Evolutionary conservation across 2,797 vertebrate genomes (phyloP), one percentile per base, ranked within the genome.

Genomic region (Phrynocephalus vlangalii): DNA sequence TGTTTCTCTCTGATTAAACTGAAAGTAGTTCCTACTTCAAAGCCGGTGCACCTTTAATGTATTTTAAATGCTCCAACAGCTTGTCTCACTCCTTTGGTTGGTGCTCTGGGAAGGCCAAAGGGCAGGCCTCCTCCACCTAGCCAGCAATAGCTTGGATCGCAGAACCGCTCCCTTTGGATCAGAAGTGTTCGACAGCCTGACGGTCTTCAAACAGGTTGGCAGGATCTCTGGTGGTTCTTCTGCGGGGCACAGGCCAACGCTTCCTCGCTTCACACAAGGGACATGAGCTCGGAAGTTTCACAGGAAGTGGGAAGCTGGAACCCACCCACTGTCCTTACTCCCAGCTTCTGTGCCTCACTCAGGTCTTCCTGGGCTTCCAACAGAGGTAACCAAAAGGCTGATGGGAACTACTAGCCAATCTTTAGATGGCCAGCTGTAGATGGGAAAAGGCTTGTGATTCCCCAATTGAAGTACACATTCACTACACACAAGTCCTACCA

Each of bases 1-100:
- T 97, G 95, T 97, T 96, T 96, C 96, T 94, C 92, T 96, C 96
- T 97, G 96, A 97, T 97, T 97, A 97, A 97, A 97, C 96, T 95
- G 96, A 97, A 94, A 96, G 92, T 95, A 95, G 96, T 96, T 95
- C 94, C 92, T 94, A 97, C 97, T 97, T 97, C 96, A 97, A 97
- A 97, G 95, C 91, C 86, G 93, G 90, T 87, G 83, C 90, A 94
- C 88, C 95, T 97, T 97, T 97, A 96, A 97, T 97, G 97, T 96
- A 97, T 97, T 97, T 97, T 97, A 96, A 96, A 97, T 96, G 95
- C 91, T 94, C 88, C 68, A 22, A 68, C 72, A 90, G 38, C 84
- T 89, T 76, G 0, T 79, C 92, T 33, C 10, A 6, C 2, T 7
- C 88, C 83, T 90, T 88, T 79, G 56, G 2, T 76, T 79, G 28